Percentiles rank a stretch among this genome's conserved stretches.
Evolutionary conservation across 2,888 invertebrate genomes (phyloP).

Genomic region (Oeneis ivallda): DNA sequence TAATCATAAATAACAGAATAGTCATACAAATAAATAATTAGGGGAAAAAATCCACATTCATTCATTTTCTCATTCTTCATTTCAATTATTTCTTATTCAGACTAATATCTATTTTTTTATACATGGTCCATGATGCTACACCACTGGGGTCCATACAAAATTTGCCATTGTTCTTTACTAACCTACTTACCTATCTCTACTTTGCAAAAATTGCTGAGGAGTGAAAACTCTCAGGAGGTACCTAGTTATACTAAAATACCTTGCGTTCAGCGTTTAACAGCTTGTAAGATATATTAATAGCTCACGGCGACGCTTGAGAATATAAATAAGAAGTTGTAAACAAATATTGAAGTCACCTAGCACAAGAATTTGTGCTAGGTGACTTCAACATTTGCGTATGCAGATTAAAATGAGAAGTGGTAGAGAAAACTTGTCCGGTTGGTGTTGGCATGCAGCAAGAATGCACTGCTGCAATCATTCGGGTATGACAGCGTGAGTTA

Average conservation of each 20-base stretch:
- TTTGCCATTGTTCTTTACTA: no score
- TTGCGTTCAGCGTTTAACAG: conserved; percentile 38
- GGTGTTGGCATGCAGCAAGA: conserved; percentile 23
- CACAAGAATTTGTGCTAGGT: no score
- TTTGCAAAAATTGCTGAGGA: conserved; percentile 18
- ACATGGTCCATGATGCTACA: no score
- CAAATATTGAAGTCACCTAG: conserved; percentile 18
- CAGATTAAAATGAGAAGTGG: conserved; percentile 17
- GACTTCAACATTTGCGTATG: conserved; percentile 9
- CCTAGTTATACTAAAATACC: conserved; percentile 37
- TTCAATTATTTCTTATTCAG: no score
- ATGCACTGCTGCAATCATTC: conserved; percentile 23
- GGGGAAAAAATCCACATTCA: no score
- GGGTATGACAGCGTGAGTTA: conserved; percentile 19
- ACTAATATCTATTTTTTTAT: no score
- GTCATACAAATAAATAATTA: no score
- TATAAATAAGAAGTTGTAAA: conserved; percentile 39
- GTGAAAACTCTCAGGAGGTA: conserved; percentile 29
- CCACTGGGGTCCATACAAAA: no score
- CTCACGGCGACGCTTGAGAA: conserved; percentile 26
- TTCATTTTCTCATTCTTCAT: no score
- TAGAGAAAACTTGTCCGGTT: conserved; percentile 21
- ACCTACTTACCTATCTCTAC: neutral
- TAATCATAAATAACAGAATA: no score
- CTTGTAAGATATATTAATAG: conserved; percentile 39